Base-by-base conservation (phyloP, 1,140 invertebrate genomes). In the Thaumetopoea pityocampa region DNA sequence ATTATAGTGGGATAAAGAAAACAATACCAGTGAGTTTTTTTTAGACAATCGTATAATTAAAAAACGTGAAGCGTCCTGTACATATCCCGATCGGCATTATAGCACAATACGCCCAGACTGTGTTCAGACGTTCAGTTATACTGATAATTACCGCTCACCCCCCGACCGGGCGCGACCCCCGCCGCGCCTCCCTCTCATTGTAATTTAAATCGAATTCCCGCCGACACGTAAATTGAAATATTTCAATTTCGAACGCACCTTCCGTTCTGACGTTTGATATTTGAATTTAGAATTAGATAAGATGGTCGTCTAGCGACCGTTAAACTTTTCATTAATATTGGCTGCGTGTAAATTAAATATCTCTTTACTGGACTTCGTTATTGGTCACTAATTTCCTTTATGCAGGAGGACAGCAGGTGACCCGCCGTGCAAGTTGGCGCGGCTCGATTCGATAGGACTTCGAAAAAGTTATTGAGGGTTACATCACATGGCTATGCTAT, bases 171-270 rank as follows among this genome's bases (percentile, higher is more conserved):
- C 40, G 34, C 40, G 24, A 46, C 30, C 30, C 32, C 30, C 33
- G 2, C 52, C 35, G 22, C 37, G 50, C 8, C 46, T 12, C 24
- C 40, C 20, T 47, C 67, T 66, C 73, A 74, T 78, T 77, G 71
- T 78, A 72, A 78, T 77, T 78, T 74, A 78, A 77, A 77, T 81
- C 57, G 69, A 76, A 74, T 78, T 73, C 66, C 67, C 53, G 56
- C 46, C 67, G 58, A 67, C 62, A 69, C 68, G 58, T 61, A 76
- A 76, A 81, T 78, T 74, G 73, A 77, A 81, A 81, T 81, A 81
- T 81, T 77, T 74, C 67, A 74, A 77, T 78, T 78, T 56, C n/a
- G 59, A 50, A 60, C 48, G 54, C 66, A 69, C 70, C 76, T 71
- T 60, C 52, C 57, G 36, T 43, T 47, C 43, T 51, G 56, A 18